Base-by-base conservation (phyloP, 2,888 invertebrate species). In the Acronicta psi region DNA sequence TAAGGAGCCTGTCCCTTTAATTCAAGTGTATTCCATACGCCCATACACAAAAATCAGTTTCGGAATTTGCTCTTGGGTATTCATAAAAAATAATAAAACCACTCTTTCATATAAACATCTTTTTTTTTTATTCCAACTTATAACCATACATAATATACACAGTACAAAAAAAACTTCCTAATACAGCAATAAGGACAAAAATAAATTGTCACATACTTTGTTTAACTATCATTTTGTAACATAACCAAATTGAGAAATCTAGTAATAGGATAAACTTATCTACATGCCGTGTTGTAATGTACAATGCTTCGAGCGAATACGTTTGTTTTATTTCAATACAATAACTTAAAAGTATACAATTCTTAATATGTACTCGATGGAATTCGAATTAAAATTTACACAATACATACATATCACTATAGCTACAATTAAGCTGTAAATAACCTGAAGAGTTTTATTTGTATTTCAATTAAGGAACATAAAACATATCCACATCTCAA, bases 101-200 rank as follows among this genome's bases (percentile, higher is more conserved):
- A 89, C 82, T 74, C 65, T 50, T 77, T 92, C 91, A 92, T 93
- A 93, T 93, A 93, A 93, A 93, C 93, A 93, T 93, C 92, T 93
- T 94, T 92, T 66, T n/a, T 31, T 89, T 94, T 93, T 93, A 93
- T 93, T 93, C 91, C 93, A 93, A 93, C 93, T 96, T 96, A 96
- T 96, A 95, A 95, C 96, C 96, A 95, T 96, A 96, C 96, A 96
- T 96, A 93, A 94, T 94, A 96, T 96, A 96, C 96, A 96, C 96
- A 96, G 96, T 96, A 96, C 96, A 96, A 96, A 96, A 96, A 96
- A 96, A 96, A 96, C 88, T 90, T 92, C 95, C 94, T 92, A 92
- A 87, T 90, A 91, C 93, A 94, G 93, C 93, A 90, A 90, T 90
- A 89, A 89, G 88, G 93, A 93, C 91, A 93, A 93, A 92, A 90